Conservation (phyloP, 2,113 vertebrate genomes). For the Capreolus pygargus region DNA sequence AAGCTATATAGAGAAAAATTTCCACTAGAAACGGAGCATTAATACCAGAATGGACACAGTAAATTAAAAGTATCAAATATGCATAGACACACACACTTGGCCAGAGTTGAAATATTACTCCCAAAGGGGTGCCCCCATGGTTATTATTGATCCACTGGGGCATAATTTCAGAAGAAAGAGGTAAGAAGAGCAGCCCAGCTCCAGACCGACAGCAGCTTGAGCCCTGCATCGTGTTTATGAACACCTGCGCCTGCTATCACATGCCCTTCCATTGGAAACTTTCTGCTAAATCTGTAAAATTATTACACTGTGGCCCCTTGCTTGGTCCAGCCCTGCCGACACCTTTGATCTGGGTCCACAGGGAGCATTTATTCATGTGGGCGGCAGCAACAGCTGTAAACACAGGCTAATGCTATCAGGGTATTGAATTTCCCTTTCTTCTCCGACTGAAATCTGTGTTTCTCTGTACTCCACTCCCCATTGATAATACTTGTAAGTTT, state of each 20-base stretch:
- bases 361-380: constrained; percentile 78
- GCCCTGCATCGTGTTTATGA: constrained; percentile 63
- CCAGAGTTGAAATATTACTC: neutral
- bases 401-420: constrained; percentile 76
- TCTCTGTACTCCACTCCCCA: constrained; percentile 64
- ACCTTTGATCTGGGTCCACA: constrained; percentile 80
- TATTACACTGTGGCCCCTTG: constrained; percentile 69
- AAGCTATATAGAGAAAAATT: neutral
- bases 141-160: neutral
- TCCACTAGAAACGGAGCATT: neutral
- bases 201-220: constrained; percentile 20
- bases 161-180: constrained; percentile 14
- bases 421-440: constrained; percentile 79
- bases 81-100: no score
- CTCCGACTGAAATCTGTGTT: constrained; percentile 69
- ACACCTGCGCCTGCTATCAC: constrained; percentile 77
- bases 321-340: constrained; percentile 65
- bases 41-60: neutral
- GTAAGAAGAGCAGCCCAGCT: neutral
- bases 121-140: neutral
- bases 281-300: constrained; percentile 80
- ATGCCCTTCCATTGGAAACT: constrained; percentile 72
- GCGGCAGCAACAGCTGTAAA: constrained; percentile 81
- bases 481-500: constrained; percentile 67
- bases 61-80: neutral